Evolutionary conservation across 2,888 invertebrate species (phyloP).

Genomic region (Camponotus fellah): DNA sequence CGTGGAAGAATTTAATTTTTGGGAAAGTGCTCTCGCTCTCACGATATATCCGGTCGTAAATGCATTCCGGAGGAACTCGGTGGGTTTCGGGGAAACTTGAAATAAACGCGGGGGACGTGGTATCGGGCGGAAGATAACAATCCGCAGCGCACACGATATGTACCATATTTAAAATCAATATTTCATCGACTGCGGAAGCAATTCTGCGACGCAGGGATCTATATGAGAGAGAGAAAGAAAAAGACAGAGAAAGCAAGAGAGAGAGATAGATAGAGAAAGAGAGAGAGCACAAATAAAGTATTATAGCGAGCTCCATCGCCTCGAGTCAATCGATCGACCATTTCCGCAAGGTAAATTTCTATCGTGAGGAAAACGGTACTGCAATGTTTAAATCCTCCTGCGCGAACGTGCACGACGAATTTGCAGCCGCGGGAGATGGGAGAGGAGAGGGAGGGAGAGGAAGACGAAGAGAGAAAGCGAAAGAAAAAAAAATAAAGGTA

Average conservation of each 20-base stretch:
- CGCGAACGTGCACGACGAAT: constrained; percentile 40
- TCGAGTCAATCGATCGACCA: constrained; percentile 53
- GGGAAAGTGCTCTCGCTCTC: background rate
- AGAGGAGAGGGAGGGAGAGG: too few relatives aligned
- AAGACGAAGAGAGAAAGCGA: background rate
- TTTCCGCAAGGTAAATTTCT: constrained; percentile 53
- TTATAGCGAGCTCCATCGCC: constrained; percentile 46
- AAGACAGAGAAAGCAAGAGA: background rate
- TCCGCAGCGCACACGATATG: constrained; percentile 32
- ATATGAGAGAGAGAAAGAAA: background rate
- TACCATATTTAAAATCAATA: constrained; percentile 53
- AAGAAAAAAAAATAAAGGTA: background rate
- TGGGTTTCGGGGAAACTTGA: background rate
- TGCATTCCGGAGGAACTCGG: background rate
- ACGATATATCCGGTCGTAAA: constrained; percentile 5
- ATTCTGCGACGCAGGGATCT: constrained; percentile 46
- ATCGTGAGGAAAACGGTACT: constrained; percentile 27
- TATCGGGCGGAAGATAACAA: constrained; percentile 41
- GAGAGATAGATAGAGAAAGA: background rate
- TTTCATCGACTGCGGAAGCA: constrained; percentile 51
- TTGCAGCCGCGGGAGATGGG: background rate
- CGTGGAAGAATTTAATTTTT: background rate
- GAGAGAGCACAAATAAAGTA: constrained; percentile 50
- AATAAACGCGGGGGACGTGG: constrained; percentile 3
- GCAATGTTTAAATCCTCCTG: constrained; percentile 54